These are phyloP conservation scores for Sphenopsis melanotis DNA, from an alignment of 2,797 vertebrate species.

Conservation along the genomic window DNA sequence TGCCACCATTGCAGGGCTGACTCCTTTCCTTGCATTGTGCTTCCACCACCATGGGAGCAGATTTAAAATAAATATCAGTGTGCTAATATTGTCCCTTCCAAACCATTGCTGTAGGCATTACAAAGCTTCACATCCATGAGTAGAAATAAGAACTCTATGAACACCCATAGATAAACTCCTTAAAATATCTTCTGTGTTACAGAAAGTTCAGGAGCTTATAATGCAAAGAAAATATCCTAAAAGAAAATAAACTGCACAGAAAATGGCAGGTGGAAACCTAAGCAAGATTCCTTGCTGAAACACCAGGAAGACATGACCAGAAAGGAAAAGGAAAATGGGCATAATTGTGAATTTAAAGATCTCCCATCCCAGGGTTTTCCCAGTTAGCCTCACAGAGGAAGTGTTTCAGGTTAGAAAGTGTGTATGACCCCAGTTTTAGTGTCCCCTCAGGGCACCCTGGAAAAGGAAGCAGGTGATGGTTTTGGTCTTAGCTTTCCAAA, in stretches of 20 bases:
- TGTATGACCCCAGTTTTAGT: background rate
- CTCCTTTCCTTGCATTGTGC: background rate
- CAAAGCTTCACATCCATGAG: background rate
- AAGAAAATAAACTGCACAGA: background rate
- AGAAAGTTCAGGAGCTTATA: background rate
- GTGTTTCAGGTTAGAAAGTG: background rate
- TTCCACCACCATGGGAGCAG: background rate
- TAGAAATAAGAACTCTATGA: background rate
- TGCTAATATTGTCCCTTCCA: background rate
- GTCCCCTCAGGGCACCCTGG: background rate
- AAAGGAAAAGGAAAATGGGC: background rate
- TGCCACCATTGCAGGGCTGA: background rate
- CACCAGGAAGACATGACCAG: background rate
- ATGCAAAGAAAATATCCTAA: background rate
- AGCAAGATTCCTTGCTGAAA: background rate
- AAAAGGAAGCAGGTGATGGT: background rate
- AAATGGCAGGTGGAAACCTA: background rate
- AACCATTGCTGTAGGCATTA: background rate
- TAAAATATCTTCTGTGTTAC: background rate
- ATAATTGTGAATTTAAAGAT: background rate
- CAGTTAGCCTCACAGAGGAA: background rate
- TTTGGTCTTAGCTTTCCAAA: background rate
- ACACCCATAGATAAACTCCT: background rate
- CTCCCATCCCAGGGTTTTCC: background rate
- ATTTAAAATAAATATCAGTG: background rate